Base-by-base conservation (phyloP, 2,888 invertebrate species). In the Cataglyphis rosenhaueri region DNA sequence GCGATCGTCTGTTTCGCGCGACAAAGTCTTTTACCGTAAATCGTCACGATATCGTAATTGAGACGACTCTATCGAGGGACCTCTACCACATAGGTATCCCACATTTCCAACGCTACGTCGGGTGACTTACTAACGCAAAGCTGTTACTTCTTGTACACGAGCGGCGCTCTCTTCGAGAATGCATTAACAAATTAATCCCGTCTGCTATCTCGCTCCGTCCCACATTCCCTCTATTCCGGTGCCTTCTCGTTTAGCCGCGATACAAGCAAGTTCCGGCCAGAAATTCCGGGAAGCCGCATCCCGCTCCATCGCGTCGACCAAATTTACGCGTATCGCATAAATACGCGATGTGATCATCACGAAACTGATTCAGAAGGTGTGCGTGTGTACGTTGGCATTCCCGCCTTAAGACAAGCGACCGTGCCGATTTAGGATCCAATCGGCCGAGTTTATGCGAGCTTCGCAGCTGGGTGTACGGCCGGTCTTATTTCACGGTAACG, bases 341-440 rank as follows among this genome's bases (percentile, higher is more conserved):
- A 90, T 87, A 88, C 89, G 88, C 86, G 88, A 83, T 86, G 91
- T 79, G 87, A 90, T 87, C 90, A 89, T 91, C 90, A 85, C 86
- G 84, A 81, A 64, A 61, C 66, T 85, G 87, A 87, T 88, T 85
- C 86, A 85, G 85, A 87, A 87, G 86, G 87, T 85, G 90, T 62
- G 74, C 82, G 81, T 82, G n/a, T n/a, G 74, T 85, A 78, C 81
- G 88, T 88, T 88, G 87, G 88, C 89, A 88, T 86, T 88, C 85
- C 85, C 86, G 84, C 76, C 84, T 88, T 87, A 83, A 91, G 87
- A 90, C 90, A 91, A 91, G 88, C 91, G 86, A 85, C 85, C 86
- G 86, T 82, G 86, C 89, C 90, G 92, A 92, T 92, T 92, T 92
- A 91, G 92, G 91, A 91, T 91, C 90, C 92, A 91, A 92, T 91